These are phyloP conservation scores for Paraplagusia blochii DNA, from an alignment of 2,113 vertebrate genomes.

Conservation along the genomic window DNA sequence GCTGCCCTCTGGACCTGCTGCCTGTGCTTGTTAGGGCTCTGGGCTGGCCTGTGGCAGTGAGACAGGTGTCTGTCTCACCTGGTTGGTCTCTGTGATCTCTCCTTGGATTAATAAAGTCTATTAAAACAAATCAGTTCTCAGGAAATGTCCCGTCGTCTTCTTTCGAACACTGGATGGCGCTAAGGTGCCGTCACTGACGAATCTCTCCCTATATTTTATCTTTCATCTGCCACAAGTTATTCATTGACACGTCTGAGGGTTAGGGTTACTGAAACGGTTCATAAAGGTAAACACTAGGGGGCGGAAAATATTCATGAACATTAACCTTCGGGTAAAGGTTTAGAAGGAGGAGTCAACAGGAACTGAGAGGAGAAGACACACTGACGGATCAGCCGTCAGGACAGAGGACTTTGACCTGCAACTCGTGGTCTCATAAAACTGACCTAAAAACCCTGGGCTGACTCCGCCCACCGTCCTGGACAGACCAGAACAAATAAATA, in stretches of 20 bases:
- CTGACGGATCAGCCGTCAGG: neutral
- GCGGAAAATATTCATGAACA: slow-evolving; percentile 13
- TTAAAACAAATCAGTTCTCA: neutral
- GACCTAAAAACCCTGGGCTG: slow-evolving; percentile 41
- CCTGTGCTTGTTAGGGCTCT: slow-evolving; percentile 50
- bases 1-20: neutral
- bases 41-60: slow-evolving; percentile 24
- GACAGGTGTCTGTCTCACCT: slow-evolving; percentile 11
- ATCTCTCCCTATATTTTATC: neutral
- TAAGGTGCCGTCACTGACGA: neutral
- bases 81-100: no score
- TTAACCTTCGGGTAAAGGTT: neutral
- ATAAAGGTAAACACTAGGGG: no score
- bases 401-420: slow-evolving; percentile 4
- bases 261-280: no score
- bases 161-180: slow-evolving; percentile 21
- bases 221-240: neutral
- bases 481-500: neutral
- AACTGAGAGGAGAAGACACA: slow-evolving; percentile 38
- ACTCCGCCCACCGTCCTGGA: neutral
- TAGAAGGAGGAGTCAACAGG: slow-evolving; percentile 38
- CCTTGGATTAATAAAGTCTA: no score
- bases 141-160: neutral
- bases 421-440: neutral
- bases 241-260: neutral